Conservation (phyloP, 1,140 invertebrate species). For the Bombus ignitus region DNA sequence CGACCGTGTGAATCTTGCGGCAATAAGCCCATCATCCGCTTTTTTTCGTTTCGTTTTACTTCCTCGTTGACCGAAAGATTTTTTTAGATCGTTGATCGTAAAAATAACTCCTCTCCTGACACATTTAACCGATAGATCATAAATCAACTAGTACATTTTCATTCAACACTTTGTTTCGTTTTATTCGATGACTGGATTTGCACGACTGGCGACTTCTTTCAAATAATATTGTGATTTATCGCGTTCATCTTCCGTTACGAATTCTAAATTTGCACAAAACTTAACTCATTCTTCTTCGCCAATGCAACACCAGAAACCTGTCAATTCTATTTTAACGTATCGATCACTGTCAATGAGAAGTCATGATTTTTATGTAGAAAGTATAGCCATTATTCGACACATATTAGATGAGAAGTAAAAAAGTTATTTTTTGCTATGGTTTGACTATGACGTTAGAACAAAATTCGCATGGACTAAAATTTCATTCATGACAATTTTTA, state of each 20-base stretch:
- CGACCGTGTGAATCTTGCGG: conserved; percentile 19
- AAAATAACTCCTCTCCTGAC: neutral
- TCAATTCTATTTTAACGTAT: neutral
- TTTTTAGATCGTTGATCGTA: neutral
- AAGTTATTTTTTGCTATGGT: too few species aligned
- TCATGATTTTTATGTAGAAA: neutral
- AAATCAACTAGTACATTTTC: neutral
- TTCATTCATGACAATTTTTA: neutral
- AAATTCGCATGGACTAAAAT: neutral
- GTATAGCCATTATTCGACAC: too few species aligned
- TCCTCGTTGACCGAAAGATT: neutral
- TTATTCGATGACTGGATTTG: neutral
- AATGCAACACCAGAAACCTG: too few species aligned
- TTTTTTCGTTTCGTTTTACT: neutral
- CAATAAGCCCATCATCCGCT: neutral
- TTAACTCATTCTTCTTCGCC: neutral
- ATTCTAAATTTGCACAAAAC: neutral
- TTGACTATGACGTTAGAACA: neutral
- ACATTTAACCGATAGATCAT: neutral
- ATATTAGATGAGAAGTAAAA: too few species aligned
- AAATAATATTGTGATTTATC: neutral
- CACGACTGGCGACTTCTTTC: neutral
- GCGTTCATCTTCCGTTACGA: neutral
- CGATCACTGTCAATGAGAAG: neutral
- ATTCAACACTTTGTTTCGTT: neutral